phyloP scores from a whole-genome alignment of 2,888 invertebrate species.

The Chesias legatella region DNA sequence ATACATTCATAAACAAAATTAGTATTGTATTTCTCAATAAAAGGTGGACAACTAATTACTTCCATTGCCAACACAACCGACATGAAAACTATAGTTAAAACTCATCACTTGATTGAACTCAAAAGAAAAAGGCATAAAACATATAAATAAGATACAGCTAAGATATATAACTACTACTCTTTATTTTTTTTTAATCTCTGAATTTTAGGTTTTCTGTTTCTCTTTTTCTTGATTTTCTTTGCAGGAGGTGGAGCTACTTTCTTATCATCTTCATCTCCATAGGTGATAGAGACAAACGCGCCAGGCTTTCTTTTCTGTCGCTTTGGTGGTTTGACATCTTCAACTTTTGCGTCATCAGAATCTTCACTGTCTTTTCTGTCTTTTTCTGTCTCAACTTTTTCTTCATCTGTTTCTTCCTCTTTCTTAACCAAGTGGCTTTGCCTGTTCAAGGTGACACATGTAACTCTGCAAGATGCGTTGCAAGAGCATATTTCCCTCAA shows the following conservation, averaged over 20 bases:
- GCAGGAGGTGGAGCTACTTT: conserved; percentile 40
- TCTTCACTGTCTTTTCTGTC: conserved; percentile 32
- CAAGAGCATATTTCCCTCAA: conserved; percentile 78
- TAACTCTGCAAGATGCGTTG: conserved; percentile 86
- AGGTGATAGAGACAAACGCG: conserved; percentile 64
- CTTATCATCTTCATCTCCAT: conserved; percentile 49
- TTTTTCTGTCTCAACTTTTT: conserved; percentile 30
- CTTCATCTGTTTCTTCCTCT: conserved; percentile 49
- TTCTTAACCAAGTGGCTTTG: conserved; percentile 63
- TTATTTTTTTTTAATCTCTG: conserved; percentile 25
- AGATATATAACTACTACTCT: conserved; percentile 18
- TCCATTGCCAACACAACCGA: too few relatives aligned
- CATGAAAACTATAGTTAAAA: too few relatives aligned
- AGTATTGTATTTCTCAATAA: too few relatives aligned
- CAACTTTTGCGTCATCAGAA: conserved; percentile 39
- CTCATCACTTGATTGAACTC: too few relatives aligned
- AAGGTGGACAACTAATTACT: too few relatives aligned
- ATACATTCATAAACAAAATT: too few relatives aligned
- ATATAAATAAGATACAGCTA: too few relatives aligned
- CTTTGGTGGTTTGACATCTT: conserved; percentile 20
- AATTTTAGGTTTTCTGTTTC: conserved; percentile 52
- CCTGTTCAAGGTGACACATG: conserved; percentile 83
- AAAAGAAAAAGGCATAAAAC: too few relatives aligned
- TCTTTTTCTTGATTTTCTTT: conserved; percentile 61
- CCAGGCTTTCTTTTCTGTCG: conserved; percentile 56